Percentiles rank a stretch among this genome's conserved stretches.
phyloP scores from a whole-genome alignment of 2,888 invertebrate species.

The Podabrus alpinus region DNA sequence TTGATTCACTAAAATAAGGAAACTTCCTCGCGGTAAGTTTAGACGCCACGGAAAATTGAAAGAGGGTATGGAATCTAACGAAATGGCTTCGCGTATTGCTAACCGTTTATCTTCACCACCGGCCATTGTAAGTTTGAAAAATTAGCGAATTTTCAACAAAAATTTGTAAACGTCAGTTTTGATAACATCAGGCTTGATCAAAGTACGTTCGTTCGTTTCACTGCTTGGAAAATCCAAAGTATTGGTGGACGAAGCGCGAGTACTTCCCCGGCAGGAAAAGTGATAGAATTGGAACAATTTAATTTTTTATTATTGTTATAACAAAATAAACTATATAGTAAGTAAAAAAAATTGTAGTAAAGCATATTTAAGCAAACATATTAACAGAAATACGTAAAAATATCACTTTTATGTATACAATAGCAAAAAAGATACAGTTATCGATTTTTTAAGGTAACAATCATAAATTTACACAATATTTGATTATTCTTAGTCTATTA shows the following conservation, averaged over 20 bases:
- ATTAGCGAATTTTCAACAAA: background rate
- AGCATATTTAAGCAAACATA: constrained; percentile 8
- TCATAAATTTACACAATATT: background rate
- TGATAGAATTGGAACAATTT: background rate
- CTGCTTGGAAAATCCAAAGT: no score
- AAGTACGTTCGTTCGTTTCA: background rate
- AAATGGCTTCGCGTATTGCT: background rate
- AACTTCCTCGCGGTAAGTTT: background rate
- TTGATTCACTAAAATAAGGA: background rate
- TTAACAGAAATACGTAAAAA: constrained; percentile 9
- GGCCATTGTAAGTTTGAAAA: background rate
- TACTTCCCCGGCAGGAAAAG: background rate
- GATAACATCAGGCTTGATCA: background rate
- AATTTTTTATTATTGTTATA: constrained; percentile 15
- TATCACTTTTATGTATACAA: constrained; percentile 13
- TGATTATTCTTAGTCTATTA: constrained; percentile 60
- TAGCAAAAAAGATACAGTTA: constrained; percentile 3
- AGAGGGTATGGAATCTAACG: background rate
- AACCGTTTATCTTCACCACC: background rate
- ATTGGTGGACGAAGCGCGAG: no score
- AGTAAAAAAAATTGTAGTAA: constrained; percentile 23
- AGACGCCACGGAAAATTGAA: background rate
- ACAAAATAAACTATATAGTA: constrained; percentile 28
- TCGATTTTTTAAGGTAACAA: constrained; percentile 3
- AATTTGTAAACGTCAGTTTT: background rate